Base-by-base conservation (phyloP, 2,888 invertebrate species). In the Lypha dubia region DNA sequence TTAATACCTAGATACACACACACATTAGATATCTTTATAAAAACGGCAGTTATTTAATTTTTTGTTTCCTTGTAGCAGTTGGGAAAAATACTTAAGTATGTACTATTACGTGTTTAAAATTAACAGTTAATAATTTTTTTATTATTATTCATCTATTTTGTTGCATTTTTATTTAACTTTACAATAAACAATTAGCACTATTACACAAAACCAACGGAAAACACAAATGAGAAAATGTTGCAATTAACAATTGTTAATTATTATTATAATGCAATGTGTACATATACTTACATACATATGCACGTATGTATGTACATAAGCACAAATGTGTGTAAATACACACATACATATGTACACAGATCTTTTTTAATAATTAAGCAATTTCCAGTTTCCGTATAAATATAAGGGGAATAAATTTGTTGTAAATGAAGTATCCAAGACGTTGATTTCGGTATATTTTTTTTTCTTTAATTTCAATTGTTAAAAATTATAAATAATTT, bases 161-260 rank as follows among this genome's bases (percentile, higher is more conserved):
- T 28, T 68, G 35, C 22, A 62, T 51, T 62, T 32, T 17, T 20
- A 44, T 46, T 60, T 67, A 60, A 5, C 5, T 28, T 28, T 28
- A 28, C 5, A 28, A 28, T 28, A 28, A 28, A 28, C 28, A 28
- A 28, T 28, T 28, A 28, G 28, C 28, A 28, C 3, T 73, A 73
- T 60, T 65, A 7, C 65, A 62, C 28, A 67, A 63, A 71, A 71
- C 7, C 17, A 44, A 22, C 22, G n/a, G n/a, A 46, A 70, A 28
- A 28, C 28, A 28, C 28, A 28, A n/a, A n/a, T n/a, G n/a, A 28
- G 28, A 28, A 81, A 62, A 67, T 67, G n/a, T 60, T 71, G 70
- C 62, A 77, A 81, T 77, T 77, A 81, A 74, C 84, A 74, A 56
- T n/a, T n/a, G n/a, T n/a, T n/a, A n/a, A n/a, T n/a, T n/a, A n/a